Percentiles rank a stretch among this genome's conserved stretches.
Conservation (phyloP, 92 coral and sea anemone species). For the Desmophyllum pertusum region DNA sequence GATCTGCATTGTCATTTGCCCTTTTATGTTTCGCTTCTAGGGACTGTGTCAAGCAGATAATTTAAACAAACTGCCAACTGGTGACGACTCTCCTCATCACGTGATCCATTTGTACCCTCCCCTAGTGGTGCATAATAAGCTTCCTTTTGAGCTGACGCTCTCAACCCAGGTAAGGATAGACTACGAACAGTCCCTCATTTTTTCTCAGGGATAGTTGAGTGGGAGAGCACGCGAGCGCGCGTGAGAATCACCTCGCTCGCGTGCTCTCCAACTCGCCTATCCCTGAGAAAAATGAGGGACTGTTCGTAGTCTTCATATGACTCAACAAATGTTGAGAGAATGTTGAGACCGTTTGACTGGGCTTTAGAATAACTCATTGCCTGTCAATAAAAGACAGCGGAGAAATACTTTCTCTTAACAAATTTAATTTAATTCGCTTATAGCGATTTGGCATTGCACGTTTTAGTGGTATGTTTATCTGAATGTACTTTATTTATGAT, state of each 20-base stretch:
- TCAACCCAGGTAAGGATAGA: constrained; percentile 70
- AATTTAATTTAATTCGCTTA: background rate
- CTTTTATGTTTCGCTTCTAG: constrained; percentile 39
- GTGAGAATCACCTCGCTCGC: no score
- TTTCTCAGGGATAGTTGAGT: no score
- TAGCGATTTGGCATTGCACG: background rate
- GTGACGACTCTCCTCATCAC: constrained; percentile 86
- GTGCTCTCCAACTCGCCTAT: no score
- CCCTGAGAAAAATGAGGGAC: no score
- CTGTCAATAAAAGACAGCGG: background rate
- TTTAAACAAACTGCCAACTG: constrained; percentile 81
- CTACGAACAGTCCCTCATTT: no score
- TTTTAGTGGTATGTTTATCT: no score
- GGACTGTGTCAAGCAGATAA: constrained; percentile 81
- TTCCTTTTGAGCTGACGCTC: constrained; percentile 75
- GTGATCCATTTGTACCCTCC: constrained; percentile 93
- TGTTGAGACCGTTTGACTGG: no score
- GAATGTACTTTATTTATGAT: no score
- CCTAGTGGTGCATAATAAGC: constrained; percentile 82
- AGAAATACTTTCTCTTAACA: background rate
- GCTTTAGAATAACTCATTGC: no score
- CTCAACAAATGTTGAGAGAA: no score
- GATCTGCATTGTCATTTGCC: background rate
- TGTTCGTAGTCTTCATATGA: no score
- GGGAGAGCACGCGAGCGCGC: no score